Conservation (phyloP, 2,113 vertebrate genomes). For the Ciconia stormi region DNA sequence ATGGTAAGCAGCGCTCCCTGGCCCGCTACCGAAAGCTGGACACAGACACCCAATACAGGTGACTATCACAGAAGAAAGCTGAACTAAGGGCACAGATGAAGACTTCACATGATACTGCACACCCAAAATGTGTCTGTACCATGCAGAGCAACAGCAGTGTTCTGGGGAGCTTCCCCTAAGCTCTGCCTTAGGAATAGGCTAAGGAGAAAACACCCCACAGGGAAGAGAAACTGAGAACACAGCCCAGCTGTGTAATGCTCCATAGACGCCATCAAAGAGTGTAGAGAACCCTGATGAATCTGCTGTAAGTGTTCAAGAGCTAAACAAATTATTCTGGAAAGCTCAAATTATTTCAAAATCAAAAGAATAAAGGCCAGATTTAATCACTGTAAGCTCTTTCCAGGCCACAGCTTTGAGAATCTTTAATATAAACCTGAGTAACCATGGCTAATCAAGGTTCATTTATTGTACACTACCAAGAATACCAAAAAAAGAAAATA, state of each 20-base stretch:
- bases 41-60: neutral
- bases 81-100: neutral
- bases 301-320: neutral
- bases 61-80: neutral
- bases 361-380: neutral
- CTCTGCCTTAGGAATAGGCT: neutral
- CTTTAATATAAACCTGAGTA: neutral
- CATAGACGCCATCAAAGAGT: neutral
- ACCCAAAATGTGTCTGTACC: neutral
- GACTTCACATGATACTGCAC: too few relatives aligned
- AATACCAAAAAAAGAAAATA: neutral
- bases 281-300: neutral
- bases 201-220: neutral
- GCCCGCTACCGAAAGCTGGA: fast-evolving
- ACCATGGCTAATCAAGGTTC: neutral
- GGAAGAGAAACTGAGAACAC: neutral
- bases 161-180: neutral
- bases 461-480: neutral
- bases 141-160: fast-evolving
- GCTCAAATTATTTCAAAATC: neutral
- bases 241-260: neutral
- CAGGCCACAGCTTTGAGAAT: neutral
- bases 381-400: neutral
- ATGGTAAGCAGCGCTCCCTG: neutral
- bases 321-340: neutral